Evolutionary conservation across 2,113 vertebrate species (phyloP).

Genomic region (Nanorana parkeri): DNA sequence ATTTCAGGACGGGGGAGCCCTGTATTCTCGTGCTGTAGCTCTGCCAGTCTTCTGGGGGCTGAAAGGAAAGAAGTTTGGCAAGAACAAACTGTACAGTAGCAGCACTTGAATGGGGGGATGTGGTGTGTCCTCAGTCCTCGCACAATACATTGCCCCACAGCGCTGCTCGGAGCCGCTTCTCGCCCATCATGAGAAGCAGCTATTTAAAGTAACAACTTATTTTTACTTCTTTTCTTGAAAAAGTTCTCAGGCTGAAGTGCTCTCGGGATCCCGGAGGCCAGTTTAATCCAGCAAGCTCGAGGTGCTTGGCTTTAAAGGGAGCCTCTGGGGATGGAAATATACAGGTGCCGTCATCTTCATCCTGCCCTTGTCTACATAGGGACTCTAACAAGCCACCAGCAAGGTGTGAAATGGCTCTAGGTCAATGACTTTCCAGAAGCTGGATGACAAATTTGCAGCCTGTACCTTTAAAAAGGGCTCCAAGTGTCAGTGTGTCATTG

Average conservation of each 20-base stretch:
- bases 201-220: slow-evolving; percentile 65
- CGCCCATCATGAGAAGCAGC: slow-evolving; percentile 64
- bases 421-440: too few relatives aligned
- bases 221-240: slow-evolving; percentile 7
- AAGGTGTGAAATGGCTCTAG: neutral
- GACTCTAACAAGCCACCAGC: too few relatives aligned
- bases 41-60: slow-evolving; percentile 35
- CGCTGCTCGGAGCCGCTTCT: slow-evolving; percentile 62
- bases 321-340: too few relatives aligned
- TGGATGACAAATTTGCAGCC: too few relatives aligned
- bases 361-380: too few relatives aligned
- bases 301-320: too few relatives aligned
- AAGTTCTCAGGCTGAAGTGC: slow-evolving; percentile 8
- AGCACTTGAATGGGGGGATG: slow-evolving; percentile 65
- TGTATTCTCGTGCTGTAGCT: slow-evolving; percentile 17
- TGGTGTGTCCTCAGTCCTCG: slow-evolving; percentile 68
- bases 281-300: neutral
- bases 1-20: slow-evolving; percentile 28
- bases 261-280: neutral
- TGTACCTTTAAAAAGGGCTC: too few relatives aligned
- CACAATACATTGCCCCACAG: slow-evolving; percentile 67
- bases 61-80: slow-evolving; percentile 40
- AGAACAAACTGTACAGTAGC: slow-evolving; percentile 49
- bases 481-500: too few relatives aligned
- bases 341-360: too few relatives aligned